Evolutionary conservation across 2,113 vertebrate species (phyloP).

Genomic region (Benitochromis conjunctus): DNA sequence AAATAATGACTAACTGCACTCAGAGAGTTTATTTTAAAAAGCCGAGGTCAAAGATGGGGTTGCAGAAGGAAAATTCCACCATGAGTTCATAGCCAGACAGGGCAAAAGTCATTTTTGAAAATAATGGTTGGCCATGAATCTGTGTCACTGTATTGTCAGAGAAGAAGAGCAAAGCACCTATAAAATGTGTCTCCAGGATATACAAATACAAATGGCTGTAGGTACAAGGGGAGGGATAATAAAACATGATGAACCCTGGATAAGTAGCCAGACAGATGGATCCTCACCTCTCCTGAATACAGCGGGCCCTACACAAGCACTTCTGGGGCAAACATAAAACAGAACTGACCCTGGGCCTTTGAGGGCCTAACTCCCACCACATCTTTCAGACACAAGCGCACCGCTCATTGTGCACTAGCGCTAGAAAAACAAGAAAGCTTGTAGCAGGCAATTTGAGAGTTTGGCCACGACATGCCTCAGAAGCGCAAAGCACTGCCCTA

Average conservation of each 20-base stretch:
- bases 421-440: constrained; percentile 39
- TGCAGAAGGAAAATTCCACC: constrained; percentile 40
- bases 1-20: constrained; percentile 40
- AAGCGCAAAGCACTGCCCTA: constrained; percentile 18
- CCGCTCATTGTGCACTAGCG: background rate
- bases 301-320: constrained; percentile 27
- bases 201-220: constrained; percentile 6
- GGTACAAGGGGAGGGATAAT: background rate
- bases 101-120: background rate
- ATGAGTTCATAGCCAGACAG: background rate
- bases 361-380: constrained; percentile 50
- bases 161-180: background rate
- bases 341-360: constrained; percentile 49
- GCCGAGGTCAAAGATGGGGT: constrained; percentile 31
- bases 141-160: background rate
- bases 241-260: constrained; percentile 22
- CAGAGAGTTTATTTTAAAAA: constrained; percentile 54
- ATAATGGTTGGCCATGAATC: background rate
- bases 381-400: constrained; percentile 29
- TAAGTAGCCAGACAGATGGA: constrained; percentile 18
- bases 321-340: constrained; percentile 50
- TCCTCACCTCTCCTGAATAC: constrained; percentile 25
- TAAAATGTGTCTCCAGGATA: background rate
- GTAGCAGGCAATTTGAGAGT: constrained; percentile 2
- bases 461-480: constrained; percentile 16